Base-by-base conservation (phyloP, 2,797 vertebrate genomes). In the Forpus xanthops region DNA sequence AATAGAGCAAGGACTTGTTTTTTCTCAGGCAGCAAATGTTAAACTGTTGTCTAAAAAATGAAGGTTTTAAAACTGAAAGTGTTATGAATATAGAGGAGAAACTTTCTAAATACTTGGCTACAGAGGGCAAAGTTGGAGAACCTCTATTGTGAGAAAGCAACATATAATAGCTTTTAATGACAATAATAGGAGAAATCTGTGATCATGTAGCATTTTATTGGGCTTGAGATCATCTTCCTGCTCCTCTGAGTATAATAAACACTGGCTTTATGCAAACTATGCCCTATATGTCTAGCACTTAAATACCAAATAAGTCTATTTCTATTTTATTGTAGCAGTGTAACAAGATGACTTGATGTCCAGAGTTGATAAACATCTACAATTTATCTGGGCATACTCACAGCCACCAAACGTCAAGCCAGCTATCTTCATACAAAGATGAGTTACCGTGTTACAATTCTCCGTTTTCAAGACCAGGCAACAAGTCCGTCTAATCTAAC, bases 251-350 rank as follows among this genome's bases (percentile, higher is more conserved):
- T 86, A 89, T 86, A 92, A 94, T 31, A 91, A 52, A 95, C 80
- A 65, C 44, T 93, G 90, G 83, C 93, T 96, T 96, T 95, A 93
- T 79, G 85, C 89, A 93, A 93, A 93, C 64, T 87, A 35, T 68
- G 70, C 79, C 89, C 83, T 92, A 5, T 85, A 61, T 53, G 56
- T 96, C 77, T 93, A 95, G 65, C 85, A 94, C 27, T 49, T 85
- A 77, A 93, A 91, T 88, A 94, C 89, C 94, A 95, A 94, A 95
- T 90, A 93, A 86, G 60, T 72, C 85, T 87, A 20, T 72, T 87
- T 93, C 85, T 94, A 41, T 86, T 82, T 81, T 76, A 93, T 41
- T 67, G 71, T 87, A 81, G 79, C 61, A 39, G 55, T 84, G 14
- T 81, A 70, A 84, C n/a, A 78, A 60, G 79, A 64, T 60, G 2